These are phyloP conservation scores for Acanthiza pusilla DNA, from an alignment of 2,797 vertebrate genomes.

Conservation along the genomic window DNA sequence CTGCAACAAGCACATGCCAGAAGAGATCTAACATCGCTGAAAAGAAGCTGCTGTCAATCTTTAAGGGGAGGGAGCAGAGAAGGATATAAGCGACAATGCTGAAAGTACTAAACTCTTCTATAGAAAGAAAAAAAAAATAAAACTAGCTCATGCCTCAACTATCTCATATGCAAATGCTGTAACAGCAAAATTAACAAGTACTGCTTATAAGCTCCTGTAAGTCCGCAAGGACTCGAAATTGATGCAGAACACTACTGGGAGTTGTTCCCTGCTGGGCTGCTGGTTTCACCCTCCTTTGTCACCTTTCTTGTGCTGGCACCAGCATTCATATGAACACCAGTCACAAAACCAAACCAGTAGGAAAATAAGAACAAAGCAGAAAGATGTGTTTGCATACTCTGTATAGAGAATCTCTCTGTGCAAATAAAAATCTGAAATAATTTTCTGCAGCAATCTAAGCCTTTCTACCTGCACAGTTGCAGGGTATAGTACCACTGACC, in stretches of 20 bases:
- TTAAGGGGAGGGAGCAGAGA: not conserved
- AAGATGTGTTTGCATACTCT: not conserved
- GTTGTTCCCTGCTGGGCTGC: not conserved
- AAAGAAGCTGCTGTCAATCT: not conserved
- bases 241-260: not conserved
- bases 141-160: not conserved
- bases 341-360: not conserved
- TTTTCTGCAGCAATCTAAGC: not conserved
- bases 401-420: not conserved
- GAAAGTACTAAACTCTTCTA: not conserved
- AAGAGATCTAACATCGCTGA: rapidly evolving
- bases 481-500: not conserved
- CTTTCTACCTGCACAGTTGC: not conserved
- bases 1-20: not conserved
- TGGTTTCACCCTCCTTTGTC: not conserved
- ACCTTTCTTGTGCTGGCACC: not conserved
- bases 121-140: not conserved
- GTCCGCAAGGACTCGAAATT: not conserved
- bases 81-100: rapidly evolving
- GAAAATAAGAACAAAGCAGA: not conserved
- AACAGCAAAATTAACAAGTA: not conserved
- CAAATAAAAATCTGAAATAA: not conserved
- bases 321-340: not conserved
- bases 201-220: not conserved
- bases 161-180: not conserved